These are phyloP conservation scores for Elephas maximus DNA, from an alignment of 2,113 vertebrate genomes.

Conservation along the genomic window DNA sequence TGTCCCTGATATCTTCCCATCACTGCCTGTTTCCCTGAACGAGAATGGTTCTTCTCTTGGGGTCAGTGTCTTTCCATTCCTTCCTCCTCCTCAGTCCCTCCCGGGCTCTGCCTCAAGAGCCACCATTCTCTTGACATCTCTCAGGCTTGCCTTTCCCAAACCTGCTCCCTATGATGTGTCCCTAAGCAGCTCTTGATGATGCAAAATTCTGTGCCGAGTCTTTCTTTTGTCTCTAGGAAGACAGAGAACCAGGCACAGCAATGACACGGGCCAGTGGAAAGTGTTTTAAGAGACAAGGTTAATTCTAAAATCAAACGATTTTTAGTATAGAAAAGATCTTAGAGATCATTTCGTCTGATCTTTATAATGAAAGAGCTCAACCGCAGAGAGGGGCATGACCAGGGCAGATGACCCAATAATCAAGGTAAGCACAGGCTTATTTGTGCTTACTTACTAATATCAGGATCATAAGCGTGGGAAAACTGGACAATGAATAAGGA, in stretches of 20 bases:
- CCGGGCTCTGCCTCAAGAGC: not conserved
- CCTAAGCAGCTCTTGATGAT: not conserved
- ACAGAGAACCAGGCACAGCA: too few relatives aligned
- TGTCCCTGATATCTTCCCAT: not conserved
- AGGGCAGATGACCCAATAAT: too few relatives aligned
- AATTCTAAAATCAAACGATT: not conserved
- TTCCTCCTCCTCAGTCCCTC: not conserved
- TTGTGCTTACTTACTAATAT: too few relatives aligned
- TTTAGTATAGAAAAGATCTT: not conserved
- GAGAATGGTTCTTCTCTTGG: not conserved
- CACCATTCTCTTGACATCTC: not conserved
- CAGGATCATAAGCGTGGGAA: too few relatives aligned
- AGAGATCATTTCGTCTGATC: not conserved
- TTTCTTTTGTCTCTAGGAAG: not conserved
- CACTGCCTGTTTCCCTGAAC: too few relatives aligned
- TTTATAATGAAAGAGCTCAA: not conserved
- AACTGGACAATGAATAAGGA: too few relatives aligned
- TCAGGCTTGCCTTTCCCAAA: not conserved
- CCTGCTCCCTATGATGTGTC: fast-evolving
- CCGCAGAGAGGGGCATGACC: not conserved
- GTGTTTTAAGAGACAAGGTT: not conserved
- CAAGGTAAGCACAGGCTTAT: too few relatives aligned
- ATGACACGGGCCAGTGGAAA: not conserved
- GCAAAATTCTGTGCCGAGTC: fast-evolving
- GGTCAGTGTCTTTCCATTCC: not conserved